Evolutionary conservation across 2,888 invertebrate species (phyloP).

Genomic region (Agrilus cyanescens): DNA sequence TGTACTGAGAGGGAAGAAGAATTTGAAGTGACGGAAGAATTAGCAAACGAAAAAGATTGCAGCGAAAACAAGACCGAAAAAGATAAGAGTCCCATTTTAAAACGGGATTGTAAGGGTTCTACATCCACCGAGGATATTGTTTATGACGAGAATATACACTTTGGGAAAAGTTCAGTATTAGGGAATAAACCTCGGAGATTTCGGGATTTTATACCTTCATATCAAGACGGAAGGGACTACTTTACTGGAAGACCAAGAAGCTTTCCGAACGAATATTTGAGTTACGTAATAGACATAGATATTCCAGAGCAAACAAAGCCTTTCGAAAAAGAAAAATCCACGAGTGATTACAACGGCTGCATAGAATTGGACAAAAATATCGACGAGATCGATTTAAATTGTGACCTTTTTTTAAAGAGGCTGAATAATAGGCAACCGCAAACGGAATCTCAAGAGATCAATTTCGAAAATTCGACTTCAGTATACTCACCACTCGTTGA

Average conservation of each 20-base stretch:
- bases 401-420: slow-evolving; percentile 20
- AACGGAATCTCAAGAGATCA: slow-evolving; percentile 9
- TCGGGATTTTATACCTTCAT: slow-evolving; percentile 27
- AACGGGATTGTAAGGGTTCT: not conserved
- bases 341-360: slow-evolving; percentile 14
- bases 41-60: not conserved
- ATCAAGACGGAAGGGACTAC: slow-evolving; percentile 16
- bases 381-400: slow-evolving; percentile 26
- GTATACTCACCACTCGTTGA: slow-evolving; percentile 10
- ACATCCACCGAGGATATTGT: slow-evolving; percentile 23
- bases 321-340: slow-evolving; percentile 7
- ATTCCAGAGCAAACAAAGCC: slow-evolving; percentile 5
- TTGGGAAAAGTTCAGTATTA: slow-evolving; percentile 27
- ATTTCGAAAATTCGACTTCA: slow-evolving; percentile 2
- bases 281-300: slow-evolving; percentile 6
- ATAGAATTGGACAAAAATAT: slow-evolving; percentile 18
- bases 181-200: slow-evolving; percentile 29
- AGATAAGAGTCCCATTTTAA: too few relatives aligned
- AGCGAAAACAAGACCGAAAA: too few relatives aligned
- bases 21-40: slow-evolving; percentile 2
- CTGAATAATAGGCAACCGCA: not conserved
- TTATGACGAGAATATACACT: slow-evolving; percentile 33
- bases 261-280: slow-evolving; percentile 18
- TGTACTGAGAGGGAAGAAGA: slow-evolving; percentile 15
- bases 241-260: slow-evolving; percentile 21